Evolutionary conservation across 2,113 vertebrate genomes (phyloP).

Genomic region (Litocranius walleri): DNA sequence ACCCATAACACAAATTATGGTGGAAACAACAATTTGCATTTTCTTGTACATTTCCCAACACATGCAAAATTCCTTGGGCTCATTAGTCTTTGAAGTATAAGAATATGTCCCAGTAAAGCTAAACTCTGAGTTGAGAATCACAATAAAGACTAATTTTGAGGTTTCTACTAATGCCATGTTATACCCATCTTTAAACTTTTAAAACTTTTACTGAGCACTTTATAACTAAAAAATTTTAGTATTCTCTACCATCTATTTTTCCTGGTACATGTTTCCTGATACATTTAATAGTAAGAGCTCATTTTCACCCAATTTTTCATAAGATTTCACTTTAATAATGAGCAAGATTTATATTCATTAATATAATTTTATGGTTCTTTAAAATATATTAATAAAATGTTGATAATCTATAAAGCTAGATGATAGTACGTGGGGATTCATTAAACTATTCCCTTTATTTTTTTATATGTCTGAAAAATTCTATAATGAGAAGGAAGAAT

Average conservation of each 20-base stretch:
- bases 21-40: not conserved
- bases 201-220: slow-evolving; percentile 71
- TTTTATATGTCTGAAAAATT: slow-evolving; percentile 16
- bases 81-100: slow-evolving; percentile 16
- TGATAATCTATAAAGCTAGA: slow-evolving; percentile 16
- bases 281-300: slow-evolving; percentile 70
- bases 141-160: slow-evolving; percentile 7
- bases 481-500: slow-evolving; percentile 13
- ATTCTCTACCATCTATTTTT: slow-evolving; percentile 70
- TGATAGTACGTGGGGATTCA: slow-evolving; percentile 13
- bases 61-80: slow-evolving; percentile 16
- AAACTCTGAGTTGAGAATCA: slow-evolving; percentile 5
- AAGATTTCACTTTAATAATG: slow-evolving; percentile 55
- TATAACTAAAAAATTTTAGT: slow-evolving; percentile 60
- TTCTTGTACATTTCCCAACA: not conserved
- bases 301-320: slow-evolving; percentile 54
- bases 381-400: slow-evolving; percentile 42
- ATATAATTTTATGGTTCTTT: slow-evolving; percentile 31
- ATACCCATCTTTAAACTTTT: slow-evolving; percentile 34
- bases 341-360: not conserved
- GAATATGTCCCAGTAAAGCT: not conserved
- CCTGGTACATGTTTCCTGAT: slow-evolving; percentile 69
- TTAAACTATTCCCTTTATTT: slow-evolving; percentile 39
- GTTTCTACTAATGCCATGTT: not conserved
- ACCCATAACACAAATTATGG: not conserved